A percentile compares a stretch with the other conserved stretches of the same genome.
phyloP scores from a whole-genome alignment of 1,140 invertebrate species.

The Tachypleus tridentatus region DNA sequence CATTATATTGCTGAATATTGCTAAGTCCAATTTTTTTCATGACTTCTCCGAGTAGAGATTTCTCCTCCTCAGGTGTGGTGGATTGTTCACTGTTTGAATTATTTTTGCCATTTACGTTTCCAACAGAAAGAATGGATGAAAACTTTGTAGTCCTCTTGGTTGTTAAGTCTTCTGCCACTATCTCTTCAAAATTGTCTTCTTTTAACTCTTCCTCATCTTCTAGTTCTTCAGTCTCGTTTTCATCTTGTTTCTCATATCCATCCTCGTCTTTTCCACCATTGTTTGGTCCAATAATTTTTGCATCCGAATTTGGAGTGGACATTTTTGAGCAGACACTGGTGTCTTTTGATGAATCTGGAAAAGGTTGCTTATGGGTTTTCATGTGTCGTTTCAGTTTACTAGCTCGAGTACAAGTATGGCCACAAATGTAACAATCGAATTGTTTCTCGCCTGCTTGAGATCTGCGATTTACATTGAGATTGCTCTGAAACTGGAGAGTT shows the following conservation, averaged over 20 bases:
- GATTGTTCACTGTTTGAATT: constrained; percentile 4
- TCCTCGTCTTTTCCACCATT: constrained; percentile 62
- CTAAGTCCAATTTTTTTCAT: constrained; percentile 93
- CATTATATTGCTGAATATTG: constrained; percentile 87
- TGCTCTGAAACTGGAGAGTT: constrained; percentile 84
- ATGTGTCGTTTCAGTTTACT: constrained; percentile 79
- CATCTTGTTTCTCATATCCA: constrained; percentile 37
- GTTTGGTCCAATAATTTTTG: constrained; percentile 31
- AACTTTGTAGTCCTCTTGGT: constrained; percentile 37
- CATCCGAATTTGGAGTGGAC: constrained; percentile 34
- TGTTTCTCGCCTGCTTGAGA: constrained; percentile 56
- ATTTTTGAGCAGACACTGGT: constrained; percentile 28
- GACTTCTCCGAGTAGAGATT: constrained; percentile 80
- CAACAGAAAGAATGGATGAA: constrained; percentile 18
- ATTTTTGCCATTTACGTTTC: constrained; percentile 3
- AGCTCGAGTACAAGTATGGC: constrained; percentile 42
- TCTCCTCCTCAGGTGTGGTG: constrained; percentile 35
- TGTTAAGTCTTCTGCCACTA: constrained; percentile 64
- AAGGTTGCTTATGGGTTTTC: constrained; percentile 45
- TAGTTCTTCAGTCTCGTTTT: constrained; percentile 38
- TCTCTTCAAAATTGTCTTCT: constrained; percentile 25
- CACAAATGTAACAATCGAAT: constrained; percentile 47
- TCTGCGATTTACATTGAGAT: constrained; percentile 78
- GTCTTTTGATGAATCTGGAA: constrained; percentile 23
- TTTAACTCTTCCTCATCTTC: constrained; percentile 37